phyloP scores from a whole-genome alignment of 2,888 invertebrate species.

The Anarsia innoxiella region DNA sequence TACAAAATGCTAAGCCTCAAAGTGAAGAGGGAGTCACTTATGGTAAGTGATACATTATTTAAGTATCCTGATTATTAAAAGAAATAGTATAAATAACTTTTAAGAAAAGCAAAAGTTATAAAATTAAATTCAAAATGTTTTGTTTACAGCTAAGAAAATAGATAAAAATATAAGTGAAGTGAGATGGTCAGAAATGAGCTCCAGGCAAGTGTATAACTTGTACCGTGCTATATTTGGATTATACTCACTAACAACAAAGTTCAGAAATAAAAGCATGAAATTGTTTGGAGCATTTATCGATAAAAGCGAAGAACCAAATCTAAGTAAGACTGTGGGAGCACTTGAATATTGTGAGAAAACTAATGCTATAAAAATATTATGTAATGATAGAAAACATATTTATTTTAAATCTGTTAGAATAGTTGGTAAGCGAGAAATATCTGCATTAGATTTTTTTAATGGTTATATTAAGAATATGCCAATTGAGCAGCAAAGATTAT shows the following conservation, averaged over 20 bases:
- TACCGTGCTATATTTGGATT: slow-evolving; percentile 81
- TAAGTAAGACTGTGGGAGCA: slow-evolving; percentile 65
- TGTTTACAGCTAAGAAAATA: slow-evolving; percentile 81
- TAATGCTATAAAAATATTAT: slow-evolving; percentile 78
- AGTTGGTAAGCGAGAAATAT: slow-evolving; percentile 82
- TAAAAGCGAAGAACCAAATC: slow-evolving; percentile 26
- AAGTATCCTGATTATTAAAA: too few relatives aligned
- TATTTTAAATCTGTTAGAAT: slow-evolving; percentile 79
- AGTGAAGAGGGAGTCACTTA: slow-evolving; percentile 76
- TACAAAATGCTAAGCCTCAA: slow-evolving; percentile 77
- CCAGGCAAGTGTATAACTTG: slow-evolving; percentile 80
- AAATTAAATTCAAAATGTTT: not conserved
- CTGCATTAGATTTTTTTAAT: slow-evolving; percentile 88
- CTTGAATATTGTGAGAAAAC: slow-evolving; percentile 75
- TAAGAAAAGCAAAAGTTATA: not conserved
- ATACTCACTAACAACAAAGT: slow-evolving; percentile 77
- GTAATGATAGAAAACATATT: slow-evolving; percentile 79
- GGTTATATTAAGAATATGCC: slow-evolving; percentile 83
- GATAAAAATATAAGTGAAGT: slow-evolving; percentile 75
- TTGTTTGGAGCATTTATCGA: slow-evolving; percentile 73
- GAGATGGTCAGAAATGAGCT: slow-evolving; percentile 79
- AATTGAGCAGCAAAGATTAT: slow-evolving; percentile 38
- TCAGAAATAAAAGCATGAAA: slow-evolving; percentile 77
- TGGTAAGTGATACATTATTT: slow-evolving; percentile 78
- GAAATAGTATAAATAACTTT: not conserved